Base-by-base conservation (phyloP, 1,140 invertebrate genomes). In the Cotesia glomerata region DNA sequence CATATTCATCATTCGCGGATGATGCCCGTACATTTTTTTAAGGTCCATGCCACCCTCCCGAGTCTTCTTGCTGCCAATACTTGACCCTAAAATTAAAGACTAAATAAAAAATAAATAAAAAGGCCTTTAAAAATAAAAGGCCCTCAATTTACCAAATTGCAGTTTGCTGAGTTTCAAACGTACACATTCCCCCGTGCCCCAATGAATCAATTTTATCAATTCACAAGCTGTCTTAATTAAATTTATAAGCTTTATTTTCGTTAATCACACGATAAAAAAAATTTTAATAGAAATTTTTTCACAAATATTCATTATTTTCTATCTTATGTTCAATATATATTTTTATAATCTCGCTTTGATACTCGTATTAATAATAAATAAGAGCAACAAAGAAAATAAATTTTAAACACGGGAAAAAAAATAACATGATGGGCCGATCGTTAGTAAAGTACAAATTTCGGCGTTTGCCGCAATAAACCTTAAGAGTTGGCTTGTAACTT, bases 371-470 rank as follows among this genome's bases (percentile, higher is more conserved):
- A 63, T 18, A 26, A 64, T 26, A 26, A 2, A 26, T 26, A 26
- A 26, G 3, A 26, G 26, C 26, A 26, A 26, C 26, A 64, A 64
- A 9, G 11, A 45, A 9, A 36, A 26, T 35, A 16, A 49, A 11
- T 49, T 36, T n/a, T n/a, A 26, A 49, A 64, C 45, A 64, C 80
- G 80, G 80, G 71, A 75, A 77, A 52, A 73, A 69, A 67, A 45
- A 39, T 36, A 9, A 52, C 51, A 69, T 62, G 69, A 74, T 74
- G 73, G 13, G 61, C 74, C 76, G 81, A 86, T 86, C 83, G 81
- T 85, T 85, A 86, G 81, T 78, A 81, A 84, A 81, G 84, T 86
- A 86, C 86, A 87, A 87, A 87, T 87, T 87, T 86, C 78, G 78
- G 83, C 83, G 86, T 86, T 87, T 84, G 83, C 82, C 77, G 84